Percentiles rank a stretch among this genome's conserved stretches.
phyloP scores from a whole-genome alignment of 2,113 vertebrate species.

The Takifugu bimaculatus region DNA sequence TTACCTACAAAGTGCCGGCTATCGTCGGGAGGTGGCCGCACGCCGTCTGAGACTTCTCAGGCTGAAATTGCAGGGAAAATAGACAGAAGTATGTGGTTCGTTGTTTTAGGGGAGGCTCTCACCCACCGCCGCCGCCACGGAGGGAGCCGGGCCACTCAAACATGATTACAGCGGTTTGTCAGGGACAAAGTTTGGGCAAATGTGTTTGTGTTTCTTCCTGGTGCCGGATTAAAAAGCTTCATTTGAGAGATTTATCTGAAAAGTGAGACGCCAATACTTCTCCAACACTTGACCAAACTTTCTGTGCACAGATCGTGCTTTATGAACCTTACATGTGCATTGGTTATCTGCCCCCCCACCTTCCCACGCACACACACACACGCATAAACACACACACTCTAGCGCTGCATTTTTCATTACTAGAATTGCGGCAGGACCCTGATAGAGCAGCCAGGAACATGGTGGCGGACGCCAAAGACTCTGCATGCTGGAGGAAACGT shows the following conservation, averaged over 20 bases:
- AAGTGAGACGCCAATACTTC: slow-evolving; percentile 51
- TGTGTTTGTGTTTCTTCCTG: slow-evolving; percentile 50
- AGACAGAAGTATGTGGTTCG: slow-evolving; percentile 62
- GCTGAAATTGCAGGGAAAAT: slow-evolving; percentile 62
- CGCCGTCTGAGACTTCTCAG: slow-evolving; percentile 61
- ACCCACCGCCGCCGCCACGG: slow-evolving; percentile 44
- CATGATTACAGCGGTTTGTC: slow-evolving; percentile 45
- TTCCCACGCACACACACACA: not conserved
- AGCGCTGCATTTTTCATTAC: too few relatives aligned
- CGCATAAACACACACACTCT: not conserved
- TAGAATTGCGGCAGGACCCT: too few relatives aligned
- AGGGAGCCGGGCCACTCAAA: slow-evolving; percentile 63
- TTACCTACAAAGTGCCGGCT: slow-evolving; percentile 67
- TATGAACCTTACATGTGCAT: slow-evolving; percentile 41
- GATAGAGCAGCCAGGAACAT: too few relatives aligned
- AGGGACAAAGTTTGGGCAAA: slow-evolving; percentile 37
- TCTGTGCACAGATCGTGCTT: slow-evolving; percentile 34
- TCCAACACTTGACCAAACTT: slow-evolving; percentile 52
- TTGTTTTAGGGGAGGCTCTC: slow-evolving; percentile 47
- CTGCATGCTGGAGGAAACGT: too few relatives aligned
- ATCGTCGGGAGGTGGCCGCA: slow-evolving; percentile 26
- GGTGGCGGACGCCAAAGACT: too few relatives aligned
- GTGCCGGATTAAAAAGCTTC: slow-evolving; percentile 25
- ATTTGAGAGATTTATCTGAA: slow-evolving; percentile 35
- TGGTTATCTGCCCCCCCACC: slow-evolving; percentile 8